These are phyloP conservation scores for Oryzias woworae DNA, from an alignment of 2,113 vertebrate species.

Conservation along the genomic window DNA sequence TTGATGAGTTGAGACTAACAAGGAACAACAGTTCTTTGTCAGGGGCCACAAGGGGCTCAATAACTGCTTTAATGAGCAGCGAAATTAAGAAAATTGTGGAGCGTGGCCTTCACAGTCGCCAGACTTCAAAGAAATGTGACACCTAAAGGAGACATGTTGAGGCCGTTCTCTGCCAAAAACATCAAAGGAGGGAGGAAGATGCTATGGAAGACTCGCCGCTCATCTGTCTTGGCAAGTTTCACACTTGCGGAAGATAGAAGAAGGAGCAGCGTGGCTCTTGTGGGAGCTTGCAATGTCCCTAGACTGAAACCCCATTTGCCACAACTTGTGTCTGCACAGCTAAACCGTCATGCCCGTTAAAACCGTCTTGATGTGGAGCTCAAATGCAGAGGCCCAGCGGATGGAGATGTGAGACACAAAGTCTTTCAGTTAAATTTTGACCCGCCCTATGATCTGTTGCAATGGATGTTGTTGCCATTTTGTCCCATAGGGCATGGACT, in stretches of 20 bases:
- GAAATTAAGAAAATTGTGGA: background rate
- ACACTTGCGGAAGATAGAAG: background rate
- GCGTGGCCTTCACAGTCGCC: background rate
- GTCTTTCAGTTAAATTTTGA: slow-evolving; percentile 38
- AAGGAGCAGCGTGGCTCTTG: background rate
- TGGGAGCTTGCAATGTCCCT: background rate
- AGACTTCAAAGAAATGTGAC: background rate
- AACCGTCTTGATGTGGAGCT: slow-evolving; percentile 7
- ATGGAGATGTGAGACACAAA: slow-evolving; percentile 27
- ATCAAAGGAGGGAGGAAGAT: background rate
- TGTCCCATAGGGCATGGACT: slow-evolving; percentile 64
- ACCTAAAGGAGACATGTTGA: background rate
- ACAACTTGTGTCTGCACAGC: slow-evolving; percentile 4
- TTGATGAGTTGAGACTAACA: background rate
- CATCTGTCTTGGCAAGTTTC: slow-evolving; percentile 1
- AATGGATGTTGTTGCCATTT: slow-evolving; percentile 64
- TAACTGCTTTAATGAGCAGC: slow-evolving; percentile 12
- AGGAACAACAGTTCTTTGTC: background rate
- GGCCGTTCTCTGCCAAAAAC: background rate
- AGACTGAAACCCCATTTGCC: background rate
- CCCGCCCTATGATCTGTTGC: slow-evolving; percentile 51
- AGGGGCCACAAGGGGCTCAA: background rate
- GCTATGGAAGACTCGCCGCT: background rate
- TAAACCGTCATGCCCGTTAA: background rate
- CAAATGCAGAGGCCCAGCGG: slow-evolving; percentile 5